phyloP scores from a whole-genome alignment of 2,797 vertebrate genomes.

The Molossus molossus region DNA sequence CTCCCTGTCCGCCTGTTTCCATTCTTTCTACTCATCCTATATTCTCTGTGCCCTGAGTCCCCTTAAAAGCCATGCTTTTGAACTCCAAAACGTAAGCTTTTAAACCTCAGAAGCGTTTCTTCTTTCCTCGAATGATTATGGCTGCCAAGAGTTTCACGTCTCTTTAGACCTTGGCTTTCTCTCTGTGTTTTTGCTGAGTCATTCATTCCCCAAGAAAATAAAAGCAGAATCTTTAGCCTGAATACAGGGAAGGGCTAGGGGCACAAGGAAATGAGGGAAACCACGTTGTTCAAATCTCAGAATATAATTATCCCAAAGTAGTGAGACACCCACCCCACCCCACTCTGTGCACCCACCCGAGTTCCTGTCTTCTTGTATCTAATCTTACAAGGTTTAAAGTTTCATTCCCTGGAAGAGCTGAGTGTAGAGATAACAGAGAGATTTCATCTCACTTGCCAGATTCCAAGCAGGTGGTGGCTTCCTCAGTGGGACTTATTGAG shows the following conservation, averaged over 20 bases:
- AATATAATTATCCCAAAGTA: background rate
- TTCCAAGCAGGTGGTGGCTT: background rate
- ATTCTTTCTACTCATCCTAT: background rate
- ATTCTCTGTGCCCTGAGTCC: background rate
- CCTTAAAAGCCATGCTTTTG: slow-evolving; percentile 15
- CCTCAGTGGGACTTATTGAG: background rate
- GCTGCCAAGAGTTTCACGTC: slow-evolving; percentile 32
- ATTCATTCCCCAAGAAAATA: slow-evolving; percentile 22
- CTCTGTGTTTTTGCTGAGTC: slow-evolving; percentile 63
- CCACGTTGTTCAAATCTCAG: background rate
- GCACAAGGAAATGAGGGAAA: background rate
- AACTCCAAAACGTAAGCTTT: slow-evolving; percentile 59
- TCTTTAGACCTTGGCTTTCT: slow-evolving; percentile 16
- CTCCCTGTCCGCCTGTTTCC: background rate
- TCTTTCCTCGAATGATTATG: background rate
- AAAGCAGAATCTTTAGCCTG: background rate
- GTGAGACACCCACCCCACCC: background rate
- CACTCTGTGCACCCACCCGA: background rate
- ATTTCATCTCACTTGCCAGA: background rate
- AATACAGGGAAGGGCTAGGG: background rate
- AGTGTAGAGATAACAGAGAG: background rate
- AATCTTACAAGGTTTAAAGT: background rate
- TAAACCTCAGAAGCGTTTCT: slow-evolving; percentile 3
- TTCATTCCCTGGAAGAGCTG: background rate
- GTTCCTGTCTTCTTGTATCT: background rate